Evolutionary conservation across 2,797 vertebrate species (phyloP), one percentile per base, ranked within the genome.

Genomic region (Micrastur ruficollis): DNA sequence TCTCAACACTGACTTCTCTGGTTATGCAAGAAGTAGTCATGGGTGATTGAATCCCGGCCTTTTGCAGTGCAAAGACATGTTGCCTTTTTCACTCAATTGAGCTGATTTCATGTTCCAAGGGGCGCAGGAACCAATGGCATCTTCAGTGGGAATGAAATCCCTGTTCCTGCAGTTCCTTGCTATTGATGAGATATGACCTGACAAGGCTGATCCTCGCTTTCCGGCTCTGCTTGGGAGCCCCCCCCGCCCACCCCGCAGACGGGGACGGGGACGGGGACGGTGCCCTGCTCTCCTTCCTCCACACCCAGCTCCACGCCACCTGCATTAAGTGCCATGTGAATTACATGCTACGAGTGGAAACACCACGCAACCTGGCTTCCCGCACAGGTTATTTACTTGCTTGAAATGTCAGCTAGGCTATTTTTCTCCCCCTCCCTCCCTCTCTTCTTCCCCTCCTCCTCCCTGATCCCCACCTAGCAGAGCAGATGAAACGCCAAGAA

Each of bases 401-500:
- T 78, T 78, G 83, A 96, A 97, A 92, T 92, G 81, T 92, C 95
- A 96, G 78, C 70, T 46, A 70, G 58, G 40, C 36, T 90, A n/a
- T 86, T 63, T 66, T 89, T 31, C 55, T 49, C 66, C 78, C 68
- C 26, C 62, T 82, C 63, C 47, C 25, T 58, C 61, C 29, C 34
- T 70, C 16, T 18, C 38, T 47, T 56, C 15, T 44, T 96, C 68
- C 79, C 81, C 82, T 91, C 92, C 93, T 89, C 93, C 93, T 85
- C 74, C 67, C 52, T 9, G 11, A 63, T 95, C 84, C 85, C 94
- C 74, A 93, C 91, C 85, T 70, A 86, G 84, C 72, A 71, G 91
- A 92, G 94, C 96, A 97, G 96, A 94, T 94, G 93, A 96, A 96
- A 93, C 70, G 83, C 87, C 82, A 87, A 82, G 76, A 90, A 87